These are phyloP conservation scores for Xestobium rufovillosum DNA, from an alignment of 2,888 invertebrate species.

Conservation along the genomic window DNA sequence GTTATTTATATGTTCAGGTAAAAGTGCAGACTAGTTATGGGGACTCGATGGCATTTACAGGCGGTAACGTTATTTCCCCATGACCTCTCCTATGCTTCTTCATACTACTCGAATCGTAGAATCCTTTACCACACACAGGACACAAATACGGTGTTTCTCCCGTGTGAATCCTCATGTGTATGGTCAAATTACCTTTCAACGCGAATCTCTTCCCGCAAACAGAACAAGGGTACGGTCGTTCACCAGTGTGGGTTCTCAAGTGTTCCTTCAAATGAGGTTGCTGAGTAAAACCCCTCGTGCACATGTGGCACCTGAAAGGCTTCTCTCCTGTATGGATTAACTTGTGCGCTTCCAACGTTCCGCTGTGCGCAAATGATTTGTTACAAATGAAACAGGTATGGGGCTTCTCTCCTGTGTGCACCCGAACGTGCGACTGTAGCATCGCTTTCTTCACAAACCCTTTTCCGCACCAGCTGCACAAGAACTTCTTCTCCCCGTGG, in stretches of 20 bases:
- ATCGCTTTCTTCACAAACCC: constrained; percentile 28
- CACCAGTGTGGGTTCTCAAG: constrained; percentile 32
- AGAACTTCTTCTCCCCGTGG: constrained; percentile 25
- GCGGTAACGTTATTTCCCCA: no score
- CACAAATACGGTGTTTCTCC: constrained; percentile 43
- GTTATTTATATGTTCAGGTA: no score
- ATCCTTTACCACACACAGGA: constrained; percentile 39
- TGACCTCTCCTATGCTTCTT: constrained; percentile 3
- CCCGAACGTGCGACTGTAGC: constrained; percentile 28
- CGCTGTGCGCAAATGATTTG: constrained; percentile 32
- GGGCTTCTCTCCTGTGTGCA: constrained; percentile 34
- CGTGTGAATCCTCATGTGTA: constrained; percentile 41
- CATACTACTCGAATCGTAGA: constrained; percentile 3
- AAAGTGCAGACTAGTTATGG: no score
- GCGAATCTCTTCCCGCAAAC: constrained; percentile 35
- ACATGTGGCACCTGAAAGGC: constrained; percentile 40
- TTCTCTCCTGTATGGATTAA: constrained; percentile 34
- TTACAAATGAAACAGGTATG: constrained; percentile 32
- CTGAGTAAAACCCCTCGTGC: constrained; percentile 35
- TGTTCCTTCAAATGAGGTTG: constrained; percentile 33
- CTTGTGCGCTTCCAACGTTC: constrained; percentile 32
- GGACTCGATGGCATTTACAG: no score
- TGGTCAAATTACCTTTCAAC: constrained; percentile 40
- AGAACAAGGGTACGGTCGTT: constrained; percentile 28
- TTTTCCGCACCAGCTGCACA: constrained; percentile 29